phyloP scores from a whole-genome alignment of 2,888 invertebrate genomes.

The Scaptomyza polygonia region DNA sequence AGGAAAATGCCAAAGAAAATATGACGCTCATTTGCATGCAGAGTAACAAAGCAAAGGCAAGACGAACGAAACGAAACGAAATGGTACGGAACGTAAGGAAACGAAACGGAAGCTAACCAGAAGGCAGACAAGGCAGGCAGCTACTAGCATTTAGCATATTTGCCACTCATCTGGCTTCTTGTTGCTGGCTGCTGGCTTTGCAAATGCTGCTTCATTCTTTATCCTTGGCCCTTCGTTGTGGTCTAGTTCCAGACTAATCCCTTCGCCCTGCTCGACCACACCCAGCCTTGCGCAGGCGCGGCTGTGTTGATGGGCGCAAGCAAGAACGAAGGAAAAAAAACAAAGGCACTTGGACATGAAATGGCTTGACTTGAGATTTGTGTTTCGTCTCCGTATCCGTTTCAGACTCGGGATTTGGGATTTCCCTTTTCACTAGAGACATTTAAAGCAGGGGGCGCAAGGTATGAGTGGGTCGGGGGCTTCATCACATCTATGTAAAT shows the following conservation, averaged over 20 bases:
- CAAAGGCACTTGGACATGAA: conserved; percentile 5
- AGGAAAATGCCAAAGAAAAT: conserved; percentile 49
- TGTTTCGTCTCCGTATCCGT: not conserved
- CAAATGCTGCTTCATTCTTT: conserved; percentile 20
- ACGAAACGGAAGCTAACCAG: conserved; percentile 28
- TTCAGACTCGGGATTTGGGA: conserved; percentile 1
- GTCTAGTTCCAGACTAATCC: not conserved
- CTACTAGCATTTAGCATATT: conserved; percentile 71
- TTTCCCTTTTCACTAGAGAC: conserved; percentile 18
- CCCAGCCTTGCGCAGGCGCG: conserved; percentile 58
- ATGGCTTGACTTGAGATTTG: conserved; percentile 9
- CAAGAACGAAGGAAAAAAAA: not conserved
- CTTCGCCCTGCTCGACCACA: not conserved
- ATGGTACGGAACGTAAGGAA: conserved; percentile 11
- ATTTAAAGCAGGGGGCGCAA: not conserved
- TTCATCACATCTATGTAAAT: conserved; percentile 51
- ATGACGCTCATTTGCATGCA: conserved; percentile 72
- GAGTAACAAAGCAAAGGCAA: conserved; percentile 27
- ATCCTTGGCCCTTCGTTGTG: conserved; percentile 17
- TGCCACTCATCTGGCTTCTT: conserved; percentile 36
- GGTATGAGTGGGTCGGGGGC: not conserved
- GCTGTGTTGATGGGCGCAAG: conserved; percentile 26
- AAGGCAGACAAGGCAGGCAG: conserved; percentile 12
- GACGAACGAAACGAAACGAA: conserved; percentile 12
- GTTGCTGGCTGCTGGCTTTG: conserved; percentile 6